These are phyloP conservation scores for Vannuccia rotundouncinata DNA, from an alignment of 2,888 invertebrate genomes.

Conservation along the genomic window DNA sequence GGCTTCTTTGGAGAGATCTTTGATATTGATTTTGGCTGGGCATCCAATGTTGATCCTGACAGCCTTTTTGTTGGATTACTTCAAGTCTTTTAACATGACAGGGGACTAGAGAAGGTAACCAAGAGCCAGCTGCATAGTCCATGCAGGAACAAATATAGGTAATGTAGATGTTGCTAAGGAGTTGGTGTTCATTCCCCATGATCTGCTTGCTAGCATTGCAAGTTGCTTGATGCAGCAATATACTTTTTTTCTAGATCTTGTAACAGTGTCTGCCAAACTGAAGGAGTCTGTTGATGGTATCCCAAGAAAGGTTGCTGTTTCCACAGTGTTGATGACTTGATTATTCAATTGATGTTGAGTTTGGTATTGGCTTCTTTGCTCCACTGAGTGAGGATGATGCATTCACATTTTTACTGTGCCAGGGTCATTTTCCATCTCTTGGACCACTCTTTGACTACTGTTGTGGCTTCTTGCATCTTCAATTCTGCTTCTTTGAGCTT, in stretches of 20 bases:
- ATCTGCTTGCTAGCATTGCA: neutral
- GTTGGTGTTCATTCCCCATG: neutral
- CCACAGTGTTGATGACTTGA: neutral
- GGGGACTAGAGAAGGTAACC: neutral
- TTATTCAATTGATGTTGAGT: neutral
- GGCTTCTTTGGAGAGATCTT: neutral
- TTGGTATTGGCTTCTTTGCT: neutral
- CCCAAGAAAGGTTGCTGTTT: conserved; percentile 7
- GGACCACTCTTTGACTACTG: neutral
- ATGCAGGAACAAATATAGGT: neutral
- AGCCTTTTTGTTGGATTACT: neutral
- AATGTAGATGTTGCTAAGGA: neutral
- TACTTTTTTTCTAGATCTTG: neutral
- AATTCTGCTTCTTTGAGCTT: neutral
- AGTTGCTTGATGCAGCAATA: neutral
- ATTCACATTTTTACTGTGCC: neutral
- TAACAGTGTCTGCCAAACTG: neutral
- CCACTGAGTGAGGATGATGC: neutral
- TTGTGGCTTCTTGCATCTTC: neutral
- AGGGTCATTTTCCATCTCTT: neutral
- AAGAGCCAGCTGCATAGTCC: neutral
- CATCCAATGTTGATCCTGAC: neutral
- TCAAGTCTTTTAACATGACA: neutral
- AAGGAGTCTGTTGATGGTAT: neutral
- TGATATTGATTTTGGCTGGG: neutral